Base-by-base conservation (phyloP, 2,797 vertebrate species). In the Ctenopoma kingsleyae region DNA sequence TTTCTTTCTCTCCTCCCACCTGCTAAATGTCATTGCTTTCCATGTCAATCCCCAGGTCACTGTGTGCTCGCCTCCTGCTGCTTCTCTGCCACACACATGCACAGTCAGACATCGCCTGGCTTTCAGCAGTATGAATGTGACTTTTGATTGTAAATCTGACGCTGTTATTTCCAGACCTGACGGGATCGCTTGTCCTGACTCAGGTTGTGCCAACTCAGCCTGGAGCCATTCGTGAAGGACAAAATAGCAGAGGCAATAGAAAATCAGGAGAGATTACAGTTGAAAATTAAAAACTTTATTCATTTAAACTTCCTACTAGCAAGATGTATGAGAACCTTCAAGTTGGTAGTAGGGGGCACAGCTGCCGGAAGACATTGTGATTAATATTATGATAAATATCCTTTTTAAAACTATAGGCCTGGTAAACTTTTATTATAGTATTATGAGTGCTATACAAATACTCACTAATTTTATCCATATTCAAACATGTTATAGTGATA, bases 21-120 rank as follows among this genome's bases (percentile, higher is more conserved):
- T 78, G 62, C 43, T 81, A 72, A 85, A 79, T 75, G 71, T 76
- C 76, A 75, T 27, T 64, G 32, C 27, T 58, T 78, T 68, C 22
- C 6, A 62, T 47, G 54, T 67, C 74, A 51, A 20, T 74, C 48
- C 40, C 65, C 32, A 49, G 59, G 74, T 60, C 63, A 40, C 25
- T 10, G 57, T 43, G 52, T 57, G 32, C 58, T 57, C 3, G 0
- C 43, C 44, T 57, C 61, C 56, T 72, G 70, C 67, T 72, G 67
- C 5, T 53, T 66, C 50, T 23, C 20, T 0, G 27, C 38, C 40
- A 10, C 20, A 43, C 20, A 47, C 30, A 38, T 40, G 23, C 64
- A 47, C 12, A 5, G 23, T 12, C 35, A 32, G 6, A 13, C 63
- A 16, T 47, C 15, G 43, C 22, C 19, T 8, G 57, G 56, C 25